phyloP scores from a whole-genome alignment of 1,140 invertebrate species.

The Forficula auricularia region DNA sequence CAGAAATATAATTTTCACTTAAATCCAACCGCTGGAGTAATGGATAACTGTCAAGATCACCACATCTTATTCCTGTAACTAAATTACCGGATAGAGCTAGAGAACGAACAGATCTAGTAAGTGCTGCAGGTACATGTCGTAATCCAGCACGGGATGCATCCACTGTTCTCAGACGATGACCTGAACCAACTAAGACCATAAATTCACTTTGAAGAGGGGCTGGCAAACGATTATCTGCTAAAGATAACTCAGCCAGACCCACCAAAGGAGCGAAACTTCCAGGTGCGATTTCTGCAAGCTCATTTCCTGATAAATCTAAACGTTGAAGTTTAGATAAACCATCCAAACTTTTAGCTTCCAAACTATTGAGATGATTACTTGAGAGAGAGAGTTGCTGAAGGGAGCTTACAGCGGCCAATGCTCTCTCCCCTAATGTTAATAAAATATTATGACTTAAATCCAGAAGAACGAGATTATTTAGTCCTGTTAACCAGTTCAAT shows the following conservation, averaged over 20 bases:
- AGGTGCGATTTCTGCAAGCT: slow-evolving; percentile 44
- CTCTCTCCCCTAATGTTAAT: slow-evolving; percentile 23
- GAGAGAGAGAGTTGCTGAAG: slow-evolving; percentile 41
- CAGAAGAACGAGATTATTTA: slow-evolving; percentile 26
- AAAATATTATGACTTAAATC: slow-evolving; percentile 34
- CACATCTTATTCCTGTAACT: slow-evolving; percentile 50
- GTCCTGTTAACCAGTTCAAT: slow-evolving; percentile 25
- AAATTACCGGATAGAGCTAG: slow-evolving; percentile 60
- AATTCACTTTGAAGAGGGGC: slow-evolving; percentile 29
- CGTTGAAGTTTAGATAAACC: slow-evolving; percentile 49
- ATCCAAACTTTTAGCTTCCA: slow-evolving; percentile 39
- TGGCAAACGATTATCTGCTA: slow-evolving; percentile 47
- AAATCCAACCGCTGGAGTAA: slow-evolving; percentile 63
- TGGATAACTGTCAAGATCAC: slow-evolving; percentile 80
- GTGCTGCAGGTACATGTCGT: slow-evolving; percentile 56
- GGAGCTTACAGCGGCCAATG: slow-evolving; percentile 12
- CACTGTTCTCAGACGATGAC: slow-evolving; percentile 52
- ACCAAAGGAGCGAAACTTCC: slow-evolving; percentile 54
- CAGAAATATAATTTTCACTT: slow-evolving; percentile 53
- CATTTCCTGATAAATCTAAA: slow-evolving; percentile 64
- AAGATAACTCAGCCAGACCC: slow-evolving; percentile 53
- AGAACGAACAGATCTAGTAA: slow-evolving; percentile 67
- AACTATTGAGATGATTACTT: slow-evolving; percentile 40
- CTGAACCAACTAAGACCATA: slow-evolving; percentile 31
- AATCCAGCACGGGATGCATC: slow-evolving; percentile 67